phyloP scores from a whole-genome alignment of 2,113 vertebrate species.

The Brachyhypopomus gauderio region DNA sequence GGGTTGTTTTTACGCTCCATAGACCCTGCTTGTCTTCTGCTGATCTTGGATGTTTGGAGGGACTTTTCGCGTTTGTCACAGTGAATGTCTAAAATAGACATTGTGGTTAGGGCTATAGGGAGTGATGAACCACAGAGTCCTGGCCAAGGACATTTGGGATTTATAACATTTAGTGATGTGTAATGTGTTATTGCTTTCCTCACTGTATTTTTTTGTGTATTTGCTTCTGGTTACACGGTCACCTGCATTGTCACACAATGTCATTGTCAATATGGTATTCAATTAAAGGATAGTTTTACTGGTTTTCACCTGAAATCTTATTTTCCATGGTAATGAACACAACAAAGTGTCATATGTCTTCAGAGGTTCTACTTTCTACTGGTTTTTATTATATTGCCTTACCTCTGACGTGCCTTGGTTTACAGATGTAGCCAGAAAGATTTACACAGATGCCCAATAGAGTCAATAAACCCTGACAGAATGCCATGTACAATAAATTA shows the following conservation, averaged over 20 bases:
- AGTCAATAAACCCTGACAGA: no score
- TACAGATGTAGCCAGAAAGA: no score
- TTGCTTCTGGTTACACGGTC: not conserved
- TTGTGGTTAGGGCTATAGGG: constrained; percentile 30
- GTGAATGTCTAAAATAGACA: constrained; percentile 25
- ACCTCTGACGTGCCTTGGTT: no score
- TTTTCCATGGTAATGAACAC: no score
- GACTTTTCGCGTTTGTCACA: constrained; percentile 30
- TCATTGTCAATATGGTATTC: not conserved
- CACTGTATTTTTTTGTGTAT: not conserved
- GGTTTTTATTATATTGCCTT: no score
- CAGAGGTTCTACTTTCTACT: no score
- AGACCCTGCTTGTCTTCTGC: not conserved
- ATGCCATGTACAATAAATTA: not conserved
- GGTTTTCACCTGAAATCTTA: no score
- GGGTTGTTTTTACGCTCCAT: not conserved
- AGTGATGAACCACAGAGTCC: constrained; percentile 23
- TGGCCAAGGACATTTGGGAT: constrained; percentile 41
- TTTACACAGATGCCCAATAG: no score
- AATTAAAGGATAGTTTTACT: not conserved
- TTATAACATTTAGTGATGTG: constrained; percentile 13
- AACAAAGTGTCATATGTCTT: no score
- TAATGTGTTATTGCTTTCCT: constrained; percentile 20
- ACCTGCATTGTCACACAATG: not conserved
- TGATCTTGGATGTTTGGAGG: constrained; percentile 21